Evolutionary conservation across 2,888 invertebrate genomes (phyloP), one percentile per base, ranked within the genome.

Genomic region (Lithophane socia): DNA sequence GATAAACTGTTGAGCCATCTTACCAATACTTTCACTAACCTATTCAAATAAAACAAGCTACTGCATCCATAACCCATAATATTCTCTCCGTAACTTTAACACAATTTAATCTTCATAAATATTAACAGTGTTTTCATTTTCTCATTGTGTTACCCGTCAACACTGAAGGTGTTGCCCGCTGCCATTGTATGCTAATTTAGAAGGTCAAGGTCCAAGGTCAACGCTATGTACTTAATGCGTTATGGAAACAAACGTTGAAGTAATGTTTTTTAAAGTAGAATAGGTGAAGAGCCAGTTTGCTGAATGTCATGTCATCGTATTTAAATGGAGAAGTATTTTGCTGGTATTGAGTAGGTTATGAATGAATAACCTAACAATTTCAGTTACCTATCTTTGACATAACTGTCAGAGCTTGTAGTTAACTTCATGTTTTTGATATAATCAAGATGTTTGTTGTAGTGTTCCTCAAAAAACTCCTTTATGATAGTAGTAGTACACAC

Each of bases 121-220:
- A 64, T 85, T 13, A 52, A 60, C 58, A 60, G n/a, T 60, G 37
- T 18, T 58, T 68, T n/a, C 66, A 73, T 72, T 79, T 78, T 79
- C 79, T 68, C 83, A 85, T 79, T 73, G 72, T 60, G 65, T 60
- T n/a, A 60, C 12, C 21, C 68, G 73, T 81, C 77, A 80, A 66
- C 85, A 77, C 84, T 49, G 73, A 70, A 80, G 75, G 89, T 88
- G 87, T 85, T 77, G 74, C 76, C 68, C 80, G 66, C 82, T 10
- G 47, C 81, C 75, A 89, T 89, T 89, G 89, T 89, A 89, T 89
- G 89, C 70, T 82, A 89, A 89, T 89, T 16, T 4, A 1, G 24
- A 65, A 70, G 79, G 81, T 88, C 82, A 83, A 83, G 80, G 83
- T 75, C 75, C 77, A 78, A 86, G 84, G 71, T 87, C 81, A 75